Evolutionary conservation across 2,888 invertebrate species (phyloP), one percentile per base, ranked within the genome.

Genomic region (Dryadula phaetusa): DNA sequence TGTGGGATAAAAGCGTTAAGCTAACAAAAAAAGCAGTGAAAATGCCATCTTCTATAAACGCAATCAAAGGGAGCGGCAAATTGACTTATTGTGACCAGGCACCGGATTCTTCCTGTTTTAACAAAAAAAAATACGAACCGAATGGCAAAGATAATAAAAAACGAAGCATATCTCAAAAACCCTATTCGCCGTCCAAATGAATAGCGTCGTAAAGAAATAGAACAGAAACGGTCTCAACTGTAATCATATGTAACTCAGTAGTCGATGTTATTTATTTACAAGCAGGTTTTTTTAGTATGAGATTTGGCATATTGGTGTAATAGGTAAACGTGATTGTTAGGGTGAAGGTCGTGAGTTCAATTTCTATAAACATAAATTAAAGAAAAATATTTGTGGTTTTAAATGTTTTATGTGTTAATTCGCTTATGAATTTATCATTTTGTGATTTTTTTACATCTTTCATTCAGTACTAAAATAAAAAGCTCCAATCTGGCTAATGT

Each of bases 221-320:
- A 56, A 56, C 16, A 56, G 25, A 49, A 56, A 20, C 22, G 37
- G 16, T 56, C 22, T 56, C 22, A 40, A 40, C 40, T 56, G 56
- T 56, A 32, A 32, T 40, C 25, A 37, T 56, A 56, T 56, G 54
- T 37, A 37, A 54, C 20, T n/a, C 37, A 54, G 32, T 54, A 8
- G 52, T 32, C 34, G 14, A 37, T 54, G 20, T 54, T 37, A 37
- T 37, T 54, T 54, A 54, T 37, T 14, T 37, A 52, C 28, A 28
- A 28, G 28, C 28, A 4, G 16, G n/a, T 52, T 52, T 32, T 52
- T 16, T 32, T 18, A 28, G 10, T 52, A 14, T 4, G 10, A 16
- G 4, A 4, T 32, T 32, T 2, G 2, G 28, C n/a, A n/a, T 16
- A n/a, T 49, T 28, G 6, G 47, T n/a, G 8, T 20, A 6, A 8